Percentiles rank a stretch among this genome's conserved stretches.
Evolutionary conservation across 1,140 invertebrate genomes (phyloP).

Genomic region (Bombus confusus): DNA sequence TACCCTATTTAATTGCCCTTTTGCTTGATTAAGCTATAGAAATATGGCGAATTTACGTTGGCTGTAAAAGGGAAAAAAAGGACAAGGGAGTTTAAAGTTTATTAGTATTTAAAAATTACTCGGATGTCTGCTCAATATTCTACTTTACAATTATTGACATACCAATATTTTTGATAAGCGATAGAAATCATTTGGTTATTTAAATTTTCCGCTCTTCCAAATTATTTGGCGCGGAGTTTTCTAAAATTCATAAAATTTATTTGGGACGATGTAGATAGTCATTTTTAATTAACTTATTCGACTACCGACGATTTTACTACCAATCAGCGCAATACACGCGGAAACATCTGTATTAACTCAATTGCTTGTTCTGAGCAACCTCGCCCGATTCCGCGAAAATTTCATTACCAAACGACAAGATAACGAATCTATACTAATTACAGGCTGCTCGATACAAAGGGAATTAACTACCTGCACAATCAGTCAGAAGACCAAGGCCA

Average conservation of each 20-base stretch:
- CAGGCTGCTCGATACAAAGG: conserved; percentile 37
- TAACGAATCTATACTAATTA: conserved; percentile 59
- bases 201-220: neutral
- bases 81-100: no score
- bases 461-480: conserved; percentile 43
- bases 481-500: conserved; percentile 12
- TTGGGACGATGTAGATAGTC: neutral
- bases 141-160: neutral
- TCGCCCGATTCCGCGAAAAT: conserved; percentile 7
- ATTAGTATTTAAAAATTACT: neutral
- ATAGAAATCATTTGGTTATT: neutral
- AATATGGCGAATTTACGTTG: no score
- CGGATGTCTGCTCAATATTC: neutral
- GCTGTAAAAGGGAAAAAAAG: no score
- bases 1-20: neutral
- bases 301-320: neutral
- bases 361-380: no score
- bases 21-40: no score
- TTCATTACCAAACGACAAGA: conserved; percentile 40
- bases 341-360: neutral
- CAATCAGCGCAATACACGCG: neutral
- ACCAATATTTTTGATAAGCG: neutral
- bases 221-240: neutral
- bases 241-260: neutral
- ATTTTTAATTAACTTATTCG: no score